A percentile compares a stretch with the other conserved stretches of the same genome.
Evolutionary conservation across 2,888 invertebrate genomes (phyloP).

Genomic region (Ichneumoninae sp.): DNA sequence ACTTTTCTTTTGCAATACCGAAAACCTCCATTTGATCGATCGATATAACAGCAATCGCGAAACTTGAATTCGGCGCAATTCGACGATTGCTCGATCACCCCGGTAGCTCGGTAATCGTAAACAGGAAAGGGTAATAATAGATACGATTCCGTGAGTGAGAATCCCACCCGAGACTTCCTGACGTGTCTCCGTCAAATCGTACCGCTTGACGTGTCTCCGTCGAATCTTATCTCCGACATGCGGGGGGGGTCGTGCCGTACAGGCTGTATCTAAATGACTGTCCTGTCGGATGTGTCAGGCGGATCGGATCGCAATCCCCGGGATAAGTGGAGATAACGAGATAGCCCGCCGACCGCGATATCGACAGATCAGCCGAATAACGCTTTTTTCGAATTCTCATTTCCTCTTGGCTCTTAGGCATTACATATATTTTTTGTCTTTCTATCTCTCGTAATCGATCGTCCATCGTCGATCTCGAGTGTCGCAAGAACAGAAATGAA

Average conservation of each 20-base stretch:
- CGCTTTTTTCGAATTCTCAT: constrained; percentile 52
- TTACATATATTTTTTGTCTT: constrained; percentile 12
- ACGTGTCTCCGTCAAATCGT: constrained; percentile 11
- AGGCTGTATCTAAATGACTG: constrained; percentile 56
- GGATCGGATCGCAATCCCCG: constrained; percentile 60
- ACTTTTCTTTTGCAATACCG: neutral
- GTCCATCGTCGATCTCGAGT: constrained; percentile 20
- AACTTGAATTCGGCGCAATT: constrained; percentile 31
- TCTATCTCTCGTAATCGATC: constrained; percentile 37
- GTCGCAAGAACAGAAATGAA: constrained; percentile 14
- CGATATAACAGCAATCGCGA: neutral
- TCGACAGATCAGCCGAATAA: constrained; percentile 27
- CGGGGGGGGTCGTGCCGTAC: constrained; percentile 22
- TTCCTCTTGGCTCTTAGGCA: constrained; percentile 42
- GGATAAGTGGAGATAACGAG: constrained; percentile 62
- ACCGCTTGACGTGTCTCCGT: constrained; percentile 31
- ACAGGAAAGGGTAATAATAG: neutral
- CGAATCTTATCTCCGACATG: constrained; percentile 40
- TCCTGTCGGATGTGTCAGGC: constrained; percentile 67
- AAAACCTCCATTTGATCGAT: neutral
- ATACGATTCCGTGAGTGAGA: neutral
- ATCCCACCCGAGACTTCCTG: constrained; percentile 39
- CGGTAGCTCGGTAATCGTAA: neutral
- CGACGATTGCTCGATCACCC: constrained; percentile 18
- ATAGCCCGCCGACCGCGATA: constrained; percentile 35